A percentile compares a stretch with the other conserved stretches of the same genome.
phyloP scores from a whole-genome alignment of 2,113 vertebrate species.

The Phalacrocorax pelagicus region DNA sequence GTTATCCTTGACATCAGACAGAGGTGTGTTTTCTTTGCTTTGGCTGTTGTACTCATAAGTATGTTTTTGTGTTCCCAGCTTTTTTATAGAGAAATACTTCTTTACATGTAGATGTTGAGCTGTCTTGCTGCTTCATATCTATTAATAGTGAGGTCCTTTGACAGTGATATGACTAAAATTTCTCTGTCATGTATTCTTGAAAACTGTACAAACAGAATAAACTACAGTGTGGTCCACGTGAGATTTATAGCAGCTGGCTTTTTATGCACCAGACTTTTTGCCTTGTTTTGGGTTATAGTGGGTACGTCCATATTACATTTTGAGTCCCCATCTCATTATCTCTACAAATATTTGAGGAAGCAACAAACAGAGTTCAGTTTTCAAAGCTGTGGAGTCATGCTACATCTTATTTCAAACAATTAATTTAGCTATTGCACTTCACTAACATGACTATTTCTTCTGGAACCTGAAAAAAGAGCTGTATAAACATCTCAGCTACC shows the following conservation, averaged over 20 bases:
- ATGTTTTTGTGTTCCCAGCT: background rate
- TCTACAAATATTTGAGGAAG: background rate
- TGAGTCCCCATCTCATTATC: background rate
- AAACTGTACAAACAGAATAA: background rate
- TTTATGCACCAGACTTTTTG: background rate
- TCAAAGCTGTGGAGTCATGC: background rate
- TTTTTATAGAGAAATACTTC: background rate
- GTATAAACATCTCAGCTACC: background rate
- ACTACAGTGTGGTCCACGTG: background rate
- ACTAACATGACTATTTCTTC: background rate
- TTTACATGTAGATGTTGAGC: background rate
- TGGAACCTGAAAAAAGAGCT: background rate
- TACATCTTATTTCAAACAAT: background rate
- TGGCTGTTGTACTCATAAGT: background rate
- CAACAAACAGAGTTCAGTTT: background rate
- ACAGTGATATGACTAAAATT: background rate
- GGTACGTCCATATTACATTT: background rate
- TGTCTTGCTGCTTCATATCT: background rate
- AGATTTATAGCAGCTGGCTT: background rate
- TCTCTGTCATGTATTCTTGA: background rate
- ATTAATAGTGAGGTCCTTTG: background rate
- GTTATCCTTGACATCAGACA: background rate
- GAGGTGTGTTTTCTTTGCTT: background rate
- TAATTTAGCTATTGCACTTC: background rate
- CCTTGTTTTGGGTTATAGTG: background rate